These are phyloP conservation scores for Anser cygnoides DNA, from an alignment of 2,113 vertebrate genomes.

Conservation along the genomic window DNA sequence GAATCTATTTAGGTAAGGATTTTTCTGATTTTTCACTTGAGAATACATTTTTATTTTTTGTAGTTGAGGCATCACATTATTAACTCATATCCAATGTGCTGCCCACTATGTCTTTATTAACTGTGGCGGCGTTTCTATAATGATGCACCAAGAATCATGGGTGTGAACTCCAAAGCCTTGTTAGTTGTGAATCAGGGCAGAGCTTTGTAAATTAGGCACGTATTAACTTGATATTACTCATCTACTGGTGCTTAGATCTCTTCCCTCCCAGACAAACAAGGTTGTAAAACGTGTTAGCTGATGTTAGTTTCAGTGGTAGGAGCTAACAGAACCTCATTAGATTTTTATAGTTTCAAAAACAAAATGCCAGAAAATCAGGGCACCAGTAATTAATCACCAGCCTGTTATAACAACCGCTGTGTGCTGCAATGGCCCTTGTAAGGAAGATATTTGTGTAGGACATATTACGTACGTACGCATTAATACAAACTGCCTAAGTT, in stretches of 20 bases:
- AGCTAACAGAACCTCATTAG: conserved; percentile 18
- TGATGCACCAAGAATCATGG: not conserved
- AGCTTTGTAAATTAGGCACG: not conserved
- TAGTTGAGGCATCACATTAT: not conserved
- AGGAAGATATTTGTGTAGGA: not conserved
- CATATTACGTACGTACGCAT: not conserved
- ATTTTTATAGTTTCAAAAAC: conserved; percentile 24
- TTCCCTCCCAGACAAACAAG: conserved; percentile 5
- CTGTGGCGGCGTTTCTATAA: conserved; percentile 7
- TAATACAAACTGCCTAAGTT: not conserved
- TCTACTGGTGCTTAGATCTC: conserved; percentile 6
- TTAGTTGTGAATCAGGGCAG: conserved; percentile 27
- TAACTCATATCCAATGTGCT: not conserved
- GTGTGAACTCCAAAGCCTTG: not conserved
- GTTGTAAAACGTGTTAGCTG: not conserved
- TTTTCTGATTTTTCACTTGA: not conserved
- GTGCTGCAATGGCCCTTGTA: not conserved
- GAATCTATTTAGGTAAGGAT: not conserved
- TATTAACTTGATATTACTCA: conserved; percentile 25
- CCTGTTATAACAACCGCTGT: not conserved
- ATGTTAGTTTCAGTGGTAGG: not conserved
- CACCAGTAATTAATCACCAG: not conserved
- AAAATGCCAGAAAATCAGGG: conserved; percentile 45
- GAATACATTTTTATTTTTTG: not conserved
- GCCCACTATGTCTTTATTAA: conserved; percentile 9